Evolutionary conservation across 2,888 invertebrate species (phyloP).

Genomic region (Lymantria monacha): DNA sequence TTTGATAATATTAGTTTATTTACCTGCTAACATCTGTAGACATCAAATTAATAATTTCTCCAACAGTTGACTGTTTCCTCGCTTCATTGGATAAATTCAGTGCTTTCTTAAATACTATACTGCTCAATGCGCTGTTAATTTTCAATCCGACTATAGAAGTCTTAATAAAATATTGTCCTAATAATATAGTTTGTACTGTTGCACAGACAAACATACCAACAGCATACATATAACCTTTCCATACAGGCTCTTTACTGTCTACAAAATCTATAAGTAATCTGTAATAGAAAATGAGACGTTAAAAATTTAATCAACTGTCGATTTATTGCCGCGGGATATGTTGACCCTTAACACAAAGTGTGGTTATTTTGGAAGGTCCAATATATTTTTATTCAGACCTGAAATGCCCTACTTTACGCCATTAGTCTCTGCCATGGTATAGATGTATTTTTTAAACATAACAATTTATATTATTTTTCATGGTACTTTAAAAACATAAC

Average conservation of each 20-base stretch:
- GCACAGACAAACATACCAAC: constrained; percentile 86
- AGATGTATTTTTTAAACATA: too few species aligned
- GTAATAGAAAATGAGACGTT: constrained; percentile 11
- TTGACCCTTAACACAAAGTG: too few species aligned
- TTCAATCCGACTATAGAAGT: constrained; percentile 92
- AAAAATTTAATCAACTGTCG: background rate
- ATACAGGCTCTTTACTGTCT: constrained; percentile 78
- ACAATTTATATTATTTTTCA: too few species aligned
- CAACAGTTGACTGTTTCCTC: constrained; percentile 88
- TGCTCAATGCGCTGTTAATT: constrained; percentile 89
- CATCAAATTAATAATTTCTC: constrained; percentile 94
- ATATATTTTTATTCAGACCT: too few species aligned
- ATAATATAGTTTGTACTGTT: constrained; percentile 87
- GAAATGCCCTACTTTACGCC: too few species aligned
- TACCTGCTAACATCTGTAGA: constrained; percentile 89
- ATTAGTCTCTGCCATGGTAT: too few species aligned
- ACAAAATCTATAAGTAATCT: constrained; percentile 86
- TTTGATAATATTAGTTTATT: too few species aligned
- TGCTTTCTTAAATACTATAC: constrained; percentile 91
- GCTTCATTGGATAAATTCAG: constrained; percentile 87
- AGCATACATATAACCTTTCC: constrained; percentile 93
- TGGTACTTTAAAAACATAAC: too few species aligned
- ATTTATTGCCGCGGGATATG: too few species aligned
- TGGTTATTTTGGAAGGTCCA: too few species aligned
- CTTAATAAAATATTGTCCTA: constrained; percentile 92